Percentiles rank a stretch among this genome's conserved stretches.
Evolutionary conservation across 2,113 vertebrate species (phyloP).

Genomic region (Apus apus): DNA sequence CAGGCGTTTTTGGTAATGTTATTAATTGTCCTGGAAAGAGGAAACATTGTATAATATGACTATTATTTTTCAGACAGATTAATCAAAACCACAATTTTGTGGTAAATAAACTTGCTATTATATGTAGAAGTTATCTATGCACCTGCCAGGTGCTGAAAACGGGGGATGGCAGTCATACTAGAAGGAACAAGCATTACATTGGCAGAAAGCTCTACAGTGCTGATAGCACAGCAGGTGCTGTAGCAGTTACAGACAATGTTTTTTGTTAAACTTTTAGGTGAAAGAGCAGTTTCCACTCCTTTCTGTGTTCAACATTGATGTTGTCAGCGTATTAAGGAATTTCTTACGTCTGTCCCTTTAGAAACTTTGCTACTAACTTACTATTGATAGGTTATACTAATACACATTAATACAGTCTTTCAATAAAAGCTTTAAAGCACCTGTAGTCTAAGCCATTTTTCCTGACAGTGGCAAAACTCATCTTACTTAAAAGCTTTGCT

Average conservation of each 20-base stretch:
- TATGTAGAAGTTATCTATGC: not conserved
- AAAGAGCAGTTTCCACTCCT: not conserved
- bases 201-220: not conserved
- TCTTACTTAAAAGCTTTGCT: not conserved
- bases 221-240: not conserved
- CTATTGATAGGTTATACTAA: not conserved
- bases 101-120: not conserved
- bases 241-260: not conserved
- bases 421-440: not conserved
- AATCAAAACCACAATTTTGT: not conserved
- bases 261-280: not conserved
- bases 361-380: not conserved
- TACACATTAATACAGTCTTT: not conserved
- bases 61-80: not conserved
- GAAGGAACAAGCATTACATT: not conserved
- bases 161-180: not conserved
- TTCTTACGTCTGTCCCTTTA: not conserved
- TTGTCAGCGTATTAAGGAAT: not conserved
- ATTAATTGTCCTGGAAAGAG: not conserved
- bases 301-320: not conserved
- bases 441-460: not conserved
- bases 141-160: not conserved
- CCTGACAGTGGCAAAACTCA: not conserved
- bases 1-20: not conserved
- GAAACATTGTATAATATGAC: fast-evolving